Evolutionary conservation across 2,888 invertebrate species (phyloP), one percentile per base, ranked within the genome.

Genomic region (Drosophila atripex): DNA sequence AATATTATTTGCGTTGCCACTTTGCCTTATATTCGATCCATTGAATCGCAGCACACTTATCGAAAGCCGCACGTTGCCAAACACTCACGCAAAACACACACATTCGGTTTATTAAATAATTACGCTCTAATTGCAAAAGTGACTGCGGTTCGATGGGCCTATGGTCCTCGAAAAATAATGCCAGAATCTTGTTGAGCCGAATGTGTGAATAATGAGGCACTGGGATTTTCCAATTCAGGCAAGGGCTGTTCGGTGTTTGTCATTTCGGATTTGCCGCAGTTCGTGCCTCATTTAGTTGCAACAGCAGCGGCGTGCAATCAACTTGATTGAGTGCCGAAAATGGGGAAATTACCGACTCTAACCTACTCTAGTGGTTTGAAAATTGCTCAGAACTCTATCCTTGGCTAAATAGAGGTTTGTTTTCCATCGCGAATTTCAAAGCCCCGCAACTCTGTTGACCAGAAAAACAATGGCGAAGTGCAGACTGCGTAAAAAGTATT

Each of bases 91-190:
- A 32, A 53, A 30, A 47, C 25, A 35, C 30, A 56, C 25, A 75
- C 54, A 84, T 80, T 82, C 71, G 77, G 80, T 75, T 77, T 78
- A 89, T 89, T 76, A 78, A 88, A 89, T 88, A 80, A 89, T 89
- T 88, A 86, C 66, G 78, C 86, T 86, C 89, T 89, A 88, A 89
- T 86, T 86, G 88, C 80, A 73, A 88, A 79, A 73, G 85, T 80
- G 80, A 70, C 78, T 75, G 84, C 63, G 73, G 84, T 71, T 80
- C 70, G 60, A 53, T 51, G 68, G 55, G 51, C 70, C 63, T 16
- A 51, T 41, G 73, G 39, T 60, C 41, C 64, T 53, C 38, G 58
- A 75, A 49, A 70, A 71, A 58, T 60, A 58, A 28, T 66, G 55
- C 39, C 80, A 74, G 25, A 55, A 41, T 63, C 60, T 63, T 63